Evolutionary conservation across 2,888 invertebrate species (phyloP).

Genomic region (Elmis aenea): DNA sequence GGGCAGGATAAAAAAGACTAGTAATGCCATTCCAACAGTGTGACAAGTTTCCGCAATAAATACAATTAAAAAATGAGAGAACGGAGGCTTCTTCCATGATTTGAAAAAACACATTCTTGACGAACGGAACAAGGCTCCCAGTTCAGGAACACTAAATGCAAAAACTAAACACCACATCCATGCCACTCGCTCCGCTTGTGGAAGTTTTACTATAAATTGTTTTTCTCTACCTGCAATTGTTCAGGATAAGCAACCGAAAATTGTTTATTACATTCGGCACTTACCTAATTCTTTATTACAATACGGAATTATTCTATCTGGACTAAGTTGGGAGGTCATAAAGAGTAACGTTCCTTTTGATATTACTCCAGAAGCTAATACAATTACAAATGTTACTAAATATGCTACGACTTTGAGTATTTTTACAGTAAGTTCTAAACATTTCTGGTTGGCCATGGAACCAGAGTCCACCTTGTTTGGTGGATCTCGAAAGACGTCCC

Average conservation of each 20-base stretch:
- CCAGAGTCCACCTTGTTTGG: constrained; percentile 85
- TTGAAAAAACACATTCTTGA: constrained; percentile 88
- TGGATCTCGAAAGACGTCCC: constrained; percentile 94
- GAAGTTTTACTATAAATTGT: constrained; percentile 74
- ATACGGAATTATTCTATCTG: constrained; percentile 69
- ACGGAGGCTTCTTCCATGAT: constrained; percentile 70
- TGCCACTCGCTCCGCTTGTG: constrained; percentile 80
- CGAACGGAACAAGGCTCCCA: constrained; percentile 79
- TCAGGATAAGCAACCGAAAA: constrained; percentile 1
- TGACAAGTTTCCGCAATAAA: constrained; percentile 84
- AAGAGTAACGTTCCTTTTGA: constrained; percentile 85
- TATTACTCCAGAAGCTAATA: constrained; percentile 78
- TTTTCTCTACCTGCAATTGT: constrained; percentile 72
- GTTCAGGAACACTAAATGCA: constrained; percentile 83
- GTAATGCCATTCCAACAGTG: constrained; percentile 77
- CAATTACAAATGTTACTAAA: constrained; percentile 76
- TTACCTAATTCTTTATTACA: constrained; percentile 83
- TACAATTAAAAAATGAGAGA: constrained; percentile 62
- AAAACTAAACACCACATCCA: constrained; percentile 92
- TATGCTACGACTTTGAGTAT: constrained; percentile 81
- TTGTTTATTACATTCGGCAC: constrained; percentile 23
- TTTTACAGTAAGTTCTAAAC: constrained; percentile 79
- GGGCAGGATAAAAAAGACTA: constrained; percentile 86
- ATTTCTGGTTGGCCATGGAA: constrained; percentile 83
- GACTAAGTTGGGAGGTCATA: constrained; percentile 85